phyloP scores from a whole-genome alignment of 2,113 vertebrate species.

The Phrynosoma platyrhinos region DNA sequence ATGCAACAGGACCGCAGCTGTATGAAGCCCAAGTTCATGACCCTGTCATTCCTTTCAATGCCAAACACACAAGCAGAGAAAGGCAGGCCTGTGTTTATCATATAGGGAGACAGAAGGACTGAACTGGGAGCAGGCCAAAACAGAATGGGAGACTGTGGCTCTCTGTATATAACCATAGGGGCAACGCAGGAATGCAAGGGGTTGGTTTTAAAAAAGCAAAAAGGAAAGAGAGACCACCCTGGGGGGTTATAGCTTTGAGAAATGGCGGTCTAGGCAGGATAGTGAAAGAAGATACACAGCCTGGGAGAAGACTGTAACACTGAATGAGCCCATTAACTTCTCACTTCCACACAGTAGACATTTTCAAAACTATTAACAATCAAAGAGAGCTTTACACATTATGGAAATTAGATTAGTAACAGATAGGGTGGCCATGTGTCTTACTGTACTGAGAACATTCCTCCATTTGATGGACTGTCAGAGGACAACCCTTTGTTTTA shows the following conservation, averaged over 20 bases:
- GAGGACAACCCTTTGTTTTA: no score
- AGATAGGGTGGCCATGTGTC: neutral
- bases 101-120: neutral
- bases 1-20: slow-evolving; percentile 10
- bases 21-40: neutral
- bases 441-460: neutral
- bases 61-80: slow-evolving; percentile 14
- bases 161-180: neutral
- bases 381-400: neutral
- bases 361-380: neutral
- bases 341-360: neutral
- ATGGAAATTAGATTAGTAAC: neutral
- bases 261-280: neutral
- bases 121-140: neutral
- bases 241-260: neutral
- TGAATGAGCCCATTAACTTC: neutral
- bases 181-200: neutral
- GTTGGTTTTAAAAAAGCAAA: neutral
- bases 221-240: neutral
- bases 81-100: slow-evolving; percentile 8
- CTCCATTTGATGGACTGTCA: no score
- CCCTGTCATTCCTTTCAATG: neutral
- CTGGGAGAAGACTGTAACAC: neutral
- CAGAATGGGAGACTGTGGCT: neutral
- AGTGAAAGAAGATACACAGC: neutral